Conservation (phyloP, 2,797 vertebrate species). For the Gallinago nigripennis region DNA sequence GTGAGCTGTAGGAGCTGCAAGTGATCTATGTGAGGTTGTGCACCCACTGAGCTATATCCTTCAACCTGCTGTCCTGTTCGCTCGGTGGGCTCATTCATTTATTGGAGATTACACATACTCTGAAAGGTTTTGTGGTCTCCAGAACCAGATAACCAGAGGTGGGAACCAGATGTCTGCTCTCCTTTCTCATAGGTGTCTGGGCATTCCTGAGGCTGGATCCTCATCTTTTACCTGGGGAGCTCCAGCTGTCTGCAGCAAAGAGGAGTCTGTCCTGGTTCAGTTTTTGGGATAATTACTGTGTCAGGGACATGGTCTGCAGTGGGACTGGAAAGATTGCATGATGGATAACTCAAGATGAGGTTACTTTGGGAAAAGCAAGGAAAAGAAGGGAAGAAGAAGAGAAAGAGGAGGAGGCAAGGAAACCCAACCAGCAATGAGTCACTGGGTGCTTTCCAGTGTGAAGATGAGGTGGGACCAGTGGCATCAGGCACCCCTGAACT, state of each 20-base stretch:
- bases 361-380: neutral
- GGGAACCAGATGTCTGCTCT: neutral
- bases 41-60: neutral
- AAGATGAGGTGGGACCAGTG: neutral
- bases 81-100: neutral
- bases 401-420: neutral
- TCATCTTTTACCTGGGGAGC: neutral
- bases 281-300: neutral
- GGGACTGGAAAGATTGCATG: fast-evolving
- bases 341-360: neutral
- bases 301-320: neutral
- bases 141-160: neutral
- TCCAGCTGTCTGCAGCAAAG: neutral
- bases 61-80: neutral
- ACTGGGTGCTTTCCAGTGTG: neutral
- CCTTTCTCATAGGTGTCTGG: neutral
- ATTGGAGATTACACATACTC: neutral
- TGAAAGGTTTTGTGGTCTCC: neutral
- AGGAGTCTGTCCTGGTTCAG: neutral
- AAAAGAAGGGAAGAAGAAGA: neutral
- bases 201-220: neutral
- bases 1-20: neutral
- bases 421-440: neutral
- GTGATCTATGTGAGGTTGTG: neutral
- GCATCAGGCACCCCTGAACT: neutral